Percentiles rank a stretch among this genome's conserved stretches.
These are phyloP conservation scores for Hormiphora californensis DNA, from an alignment of 37 sponge, comb jelly and placozoan genomes.

Conservation along the genomic window DNA sequence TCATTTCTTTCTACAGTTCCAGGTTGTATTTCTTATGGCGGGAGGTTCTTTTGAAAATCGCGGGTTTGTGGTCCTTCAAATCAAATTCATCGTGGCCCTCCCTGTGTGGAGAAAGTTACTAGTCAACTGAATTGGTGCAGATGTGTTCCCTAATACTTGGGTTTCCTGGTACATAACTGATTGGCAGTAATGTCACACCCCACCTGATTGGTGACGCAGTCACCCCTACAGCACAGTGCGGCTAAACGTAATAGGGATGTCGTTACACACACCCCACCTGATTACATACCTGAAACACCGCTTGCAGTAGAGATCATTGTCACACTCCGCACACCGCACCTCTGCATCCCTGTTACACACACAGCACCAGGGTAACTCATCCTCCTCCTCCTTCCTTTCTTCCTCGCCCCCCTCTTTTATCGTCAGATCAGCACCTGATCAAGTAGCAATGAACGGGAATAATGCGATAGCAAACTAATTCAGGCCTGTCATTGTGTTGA, in stretches of 20 bases:
- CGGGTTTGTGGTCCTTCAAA: slow-evolving; percentile 68
- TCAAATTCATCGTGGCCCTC: slow-evolving; percentile 85
- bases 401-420: not conserved
- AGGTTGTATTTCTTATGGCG: slow-evolving; percentile 7
- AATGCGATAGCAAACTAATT: no score
- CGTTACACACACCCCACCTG: no score
- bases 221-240: no score
- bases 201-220: no score
- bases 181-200: no score
- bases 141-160: no score
- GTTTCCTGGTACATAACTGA: no score
- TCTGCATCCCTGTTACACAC: slow-evolving; percentile 87
- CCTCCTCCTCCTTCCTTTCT: slow-evolving; percentile 46
- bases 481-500: no score
- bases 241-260: no score
- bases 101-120: no score
- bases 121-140: no score
- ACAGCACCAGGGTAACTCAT: slow-evolving; percentile 91
- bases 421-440: not conserved
- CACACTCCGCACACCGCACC: slow-evolving; percentile 78
- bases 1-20: not conserved
- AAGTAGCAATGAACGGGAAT: no score
- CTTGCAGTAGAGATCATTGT: slow-evolving; percentile 83
- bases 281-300: slow-evolving; percentile 65
- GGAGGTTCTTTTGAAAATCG: slow-evolving; percentile 17